These are phyloP conservation scores for Papilio gigon DNA, from an alignment of 2,888 invertebrate genomes.

Conservation along the genomic window DNA sequence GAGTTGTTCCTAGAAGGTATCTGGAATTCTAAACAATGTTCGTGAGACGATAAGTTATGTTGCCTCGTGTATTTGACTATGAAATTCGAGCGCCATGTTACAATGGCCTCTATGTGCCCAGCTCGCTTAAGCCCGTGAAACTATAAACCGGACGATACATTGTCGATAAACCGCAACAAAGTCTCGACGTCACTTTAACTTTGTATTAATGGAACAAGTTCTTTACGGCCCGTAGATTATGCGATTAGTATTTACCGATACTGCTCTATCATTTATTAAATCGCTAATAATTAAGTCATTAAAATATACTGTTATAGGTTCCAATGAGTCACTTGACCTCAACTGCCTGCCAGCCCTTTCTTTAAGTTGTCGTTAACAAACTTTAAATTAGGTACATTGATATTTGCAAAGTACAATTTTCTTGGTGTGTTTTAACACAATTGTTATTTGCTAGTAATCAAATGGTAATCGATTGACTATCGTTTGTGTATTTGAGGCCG, in stretches of 20 bases:
- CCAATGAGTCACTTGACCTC: background rate
- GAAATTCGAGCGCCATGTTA: constrained; percentile 21
- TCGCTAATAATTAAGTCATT: background rate
- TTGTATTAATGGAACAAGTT: constrained; percentile 20
- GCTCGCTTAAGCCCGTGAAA: constrained; percentile 5
- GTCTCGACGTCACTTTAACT: constrained; percentile 6
- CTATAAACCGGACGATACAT: constrained; percentile 30
- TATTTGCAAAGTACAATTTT: too few relatives aligned
- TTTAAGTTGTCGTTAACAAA: background rate
- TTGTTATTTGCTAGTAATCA: too few relatives aligned
- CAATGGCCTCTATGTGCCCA: constrained; percentile 16
- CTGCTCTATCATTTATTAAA: background rate
- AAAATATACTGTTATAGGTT: background rate
- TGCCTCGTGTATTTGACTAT: constrained; percentile 19
- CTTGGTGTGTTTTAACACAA: too few relatives aligned
- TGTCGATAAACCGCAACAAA: constrained; percentile 27
- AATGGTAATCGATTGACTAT: background rate
- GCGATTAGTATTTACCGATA: constrained; percentile 10
- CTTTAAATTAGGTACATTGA: background rate
- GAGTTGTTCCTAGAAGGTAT: background rate
- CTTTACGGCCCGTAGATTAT: constrained; percentile 31
- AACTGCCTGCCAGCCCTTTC: background rate
- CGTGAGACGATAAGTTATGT: constrained; percentile 5
- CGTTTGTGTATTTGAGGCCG: constrained; percentile 28
- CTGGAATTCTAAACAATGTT: constrained; percentile 13